Evolutionary conservation across 1,140 invertebrate species (phyloP), one percentile per base, ranked within the genome.

Genomic region (Ectropis grisescens): DNA sequence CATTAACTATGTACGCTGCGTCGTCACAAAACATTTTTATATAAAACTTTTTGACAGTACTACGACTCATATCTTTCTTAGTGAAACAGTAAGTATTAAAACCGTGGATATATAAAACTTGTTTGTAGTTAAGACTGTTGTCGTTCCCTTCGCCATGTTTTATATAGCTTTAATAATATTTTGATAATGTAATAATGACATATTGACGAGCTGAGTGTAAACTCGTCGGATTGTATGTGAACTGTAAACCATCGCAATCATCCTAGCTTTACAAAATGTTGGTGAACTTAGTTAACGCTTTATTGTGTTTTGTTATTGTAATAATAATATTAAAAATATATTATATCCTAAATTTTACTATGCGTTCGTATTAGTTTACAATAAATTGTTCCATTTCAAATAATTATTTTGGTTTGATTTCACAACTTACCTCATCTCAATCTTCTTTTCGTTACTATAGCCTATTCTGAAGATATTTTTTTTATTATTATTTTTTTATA

Each of bases 311-410:
- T 80, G 75, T 80, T 80, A 80, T 69, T 47, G 49, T 65, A 76
- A 53, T 55, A 72, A 69, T 69, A 66, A 64, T 74, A 75, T 66
- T 76, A 70, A 59, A 74, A 72, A 75, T 75, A 76, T 80, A n/a
- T n/a, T n/a, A 67, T 80, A 80, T 80, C 71, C 55, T 65, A 76
- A 80, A 76, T 75, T 76, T 58, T 76, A 76, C 68, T 67, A 75
- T 80, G 64, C 68, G 71, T 76, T 76, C 68, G 68, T 71, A 80
- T 80, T 75, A 75, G 69, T 80, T 80, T 60, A 61, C 64, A 79
- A 74, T 76, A 76, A 79, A 79, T 65, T 61, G 74, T 76, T 80
- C 71, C 42, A 80, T 64, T 61, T 68, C 64, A 64, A 68, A 48
- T 54, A 19, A 41, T 38, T 36, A 10, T 46, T 44, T 64, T 52